Evolutionary conservation across 2,797 vertebrate genomes (phyloP), one percentile per base, ranked within the genome.

Genomic region (Labroides dimidiatus): DNA sequence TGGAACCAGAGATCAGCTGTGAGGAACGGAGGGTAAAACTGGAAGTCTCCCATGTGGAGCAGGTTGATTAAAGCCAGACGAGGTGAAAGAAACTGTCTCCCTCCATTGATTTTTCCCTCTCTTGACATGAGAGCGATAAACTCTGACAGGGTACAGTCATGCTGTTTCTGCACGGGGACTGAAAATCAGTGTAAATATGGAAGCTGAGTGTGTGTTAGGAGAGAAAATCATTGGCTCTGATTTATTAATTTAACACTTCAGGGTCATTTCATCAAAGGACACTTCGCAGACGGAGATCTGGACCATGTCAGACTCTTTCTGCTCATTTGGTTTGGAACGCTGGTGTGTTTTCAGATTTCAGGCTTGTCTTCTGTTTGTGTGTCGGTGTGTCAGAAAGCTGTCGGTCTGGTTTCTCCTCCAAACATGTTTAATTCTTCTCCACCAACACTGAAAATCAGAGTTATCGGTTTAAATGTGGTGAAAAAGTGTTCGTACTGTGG

Each of bases 41-140:
- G 51, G 70, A 60, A 12, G 4, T 53, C 8, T 10, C 10, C 17
- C 60, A 49, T 11, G 44, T 33, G 50, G 27, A 39, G 39, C 17
- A 50, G 45, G n/a, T 62, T 68, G 57, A 74, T 57, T 51, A 47
- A 21, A 63, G 45, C 45, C 51, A 56, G 64, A 62, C n/a, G 0
- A 55, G 57, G 37, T 61, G 36, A 60, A 59, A 59, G 21, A 48
- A 59, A 59, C 27, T 27, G 33, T 48, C 43, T 44, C 19, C 17
- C 17, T 13, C 8, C 30, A 33, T 36, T 14, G 12, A 53, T 59
- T 42, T 36, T 39, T 50, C 15, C 49, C 16, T 15, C 24, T 55
- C 50, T 24, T 11, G 43, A 43, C 15, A 8, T 9, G 3, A 6
- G 10, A 15, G n/a, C 21, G 39, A 54, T 54, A 10, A 33, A 52